phyloP scores from a whole-genome alignment of 1,140 invertebrate species.

The Goniozus legneri region DNA sequence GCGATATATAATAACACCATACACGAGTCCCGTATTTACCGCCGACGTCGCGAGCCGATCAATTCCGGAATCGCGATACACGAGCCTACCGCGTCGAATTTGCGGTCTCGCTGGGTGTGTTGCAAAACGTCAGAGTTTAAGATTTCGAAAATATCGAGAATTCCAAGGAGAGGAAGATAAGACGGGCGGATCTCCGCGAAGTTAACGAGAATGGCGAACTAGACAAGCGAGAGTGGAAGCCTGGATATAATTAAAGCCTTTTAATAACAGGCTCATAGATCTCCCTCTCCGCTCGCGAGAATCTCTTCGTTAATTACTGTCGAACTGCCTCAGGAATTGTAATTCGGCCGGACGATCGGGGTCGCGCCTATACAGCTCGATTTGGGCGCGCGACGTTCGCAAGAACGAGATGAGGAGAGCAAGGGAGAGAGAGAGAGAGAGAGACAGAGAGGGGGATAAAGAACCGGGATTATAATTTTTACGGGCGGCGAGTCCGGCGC shows the following conservation, averaged over 20 bases:
- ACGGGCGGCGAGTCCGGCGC: slow-evolving; percentile 12
- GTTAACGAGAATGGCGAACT: background rate
- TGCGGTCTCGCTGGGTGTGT: too few species aligned
- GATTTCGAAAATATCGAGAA: slow-evolving; percentile 3
- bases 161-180: background rate
- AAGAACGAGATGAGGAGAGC: too few species aligned
- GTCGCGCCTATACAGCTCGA: too few species aligned
- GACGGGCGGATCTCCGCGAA: background rate
- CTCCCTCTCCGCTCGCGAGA: slow-evolving; percentile 23
- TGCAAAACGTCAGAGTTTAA: too few species aligned
- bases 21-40: too few species aligned
- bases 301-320: slow-evolving; percentile 33
- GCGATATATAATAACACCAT: too few species aligned
- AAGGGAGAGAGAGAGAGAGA: background rate
- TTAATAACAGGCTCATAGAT: slow-evolving; percentile 30
- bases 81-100: too few species aligned
- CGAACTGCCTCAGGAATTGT: slow-evolving; percentile 28
- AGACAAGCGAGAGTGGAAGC: background rate
- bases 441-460: background rate
- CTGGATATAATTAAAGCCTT: slow-evolving; percentile 24
- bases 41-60: too few species aligned
- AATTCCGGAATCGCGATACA: too few species aligned
- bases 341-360: slow-evolving; percentile 16
- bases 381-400: too few species aligned
- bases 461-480: slow-evolving; percentile 28